These are phyloP conservation scores for Pterostichus niger DNA, from an alignment of 2,888 invertebrate genomes.

Conservation along the genomic window DNA sequence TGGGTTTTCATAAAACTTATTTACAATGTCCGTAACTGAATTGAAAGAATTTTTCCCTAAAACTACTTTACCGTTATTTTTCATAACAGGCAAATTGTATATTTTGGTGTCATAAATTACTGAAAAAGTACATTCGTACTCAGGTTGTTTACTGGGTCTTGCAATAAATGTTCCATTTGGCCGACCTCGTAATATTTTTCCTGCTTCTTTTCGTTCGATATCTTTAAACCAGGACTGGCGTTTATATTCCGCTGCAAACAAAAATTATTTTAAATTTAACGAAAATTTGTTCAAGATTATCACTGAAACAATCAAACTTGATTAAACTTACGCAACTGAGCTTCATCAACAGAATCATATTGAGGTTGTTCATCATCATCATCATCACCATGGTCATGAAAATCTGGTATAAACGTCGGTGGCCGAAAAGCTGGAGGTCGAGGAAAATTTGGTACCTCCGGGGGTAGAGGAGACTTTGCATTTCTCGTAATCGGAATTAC, in stretches of 20 bases:
- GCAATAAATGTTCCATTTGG: constrained; percentile 68
- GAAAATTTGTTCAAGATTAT: too few relatives aligned
- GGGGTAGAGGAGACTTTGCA: constrained; percentile 1
- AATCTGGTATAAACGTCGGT: neutral
- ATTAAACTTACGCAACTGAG: constrained; percentile 39
- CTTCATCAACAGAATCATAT: constrained; percentile 52
- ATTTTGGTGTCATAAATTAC: constrained; percentile 65
- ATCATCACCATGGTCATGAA: constrained; percentile 37
- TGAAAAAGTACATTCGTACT: constrained; percentile 67
- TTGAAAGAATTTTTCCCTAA: constrained; percentile 64
- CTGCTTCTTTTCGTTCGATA: constrained; percentile 68
- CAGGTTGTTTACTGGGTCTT: constrained; percentile 67
- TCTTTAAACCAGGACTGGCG: constrained; percentile 65
- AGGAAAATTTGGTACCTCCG: neutral
- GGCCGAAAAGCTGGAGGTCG: neutral
- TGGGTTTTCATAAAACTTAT: constrained; percentile 63
- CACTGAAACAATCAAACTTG: too few relatives aligned
- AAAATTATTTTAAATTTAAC: constrained; percentile 6
- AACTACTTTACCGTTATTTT: constrained; percentile 43
- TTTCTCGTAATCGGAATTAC: constrained; percentile 33
- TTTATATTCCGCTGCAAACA: constrained; percentile 67
- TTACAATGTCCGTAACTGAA: constrained; percentile 66
- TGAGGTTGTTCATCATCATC: constrained; percentile 55
- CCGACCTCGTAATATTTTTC: constrained; percentile 58
- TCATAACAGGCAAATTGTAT: constrained; percentile 67